Percentiles rank a stretch among this genome's conserved stretches.
Evolutionary conservation across 2,113 vertebrate species (phyloP).

Genomic region (Pantherophis guttatus): DNA sequence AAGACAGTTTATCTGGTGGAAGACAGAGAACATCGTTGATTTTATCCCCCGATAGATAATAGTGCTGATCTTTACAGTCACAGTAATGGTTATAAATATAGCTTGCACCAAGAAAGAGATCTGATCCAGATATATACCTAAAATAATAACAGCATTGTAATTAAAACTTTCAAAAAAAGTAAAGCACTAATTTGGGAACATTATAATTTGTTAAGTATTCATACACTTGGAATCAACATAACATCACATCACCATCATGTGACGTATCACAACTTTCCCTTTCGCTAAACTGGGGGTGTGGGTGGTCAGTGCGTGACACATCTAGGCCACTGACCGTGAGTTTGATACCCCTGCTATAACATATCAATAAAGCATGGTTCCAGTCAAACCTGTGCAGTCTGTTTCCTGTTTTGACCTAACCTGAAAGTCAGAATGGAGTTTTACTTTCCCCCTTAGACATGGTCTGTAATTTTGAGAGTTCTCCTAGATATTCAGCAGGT

Average conservation of each 20-base stretch:
- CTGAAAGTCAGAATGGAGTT: not conserved
- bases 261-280: no score
- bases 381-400: not conserved
- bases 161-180: not conserved
- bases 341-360: not conserved
- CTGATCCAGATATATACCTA: conserved; percentile 86
- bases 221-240: not conserved
- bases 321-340: no score
- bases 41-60: conserved; percentile 94
- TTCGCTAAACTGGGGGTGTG: no score
- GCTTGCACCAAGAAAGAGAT: conserved; percentile 93
- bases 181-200: not conserved
- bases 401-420: not conserved
- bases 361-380: not conserved
- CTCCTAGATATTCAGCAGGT: not conserved
- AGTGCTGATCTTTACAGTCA: conserved; percentile 97
- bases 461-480: not conserved
- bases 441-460: not conserved
- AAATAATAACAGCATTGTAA: conserved; percentile 27
- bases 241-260: no score
- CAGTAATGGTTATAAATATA: conserved; percentile 98
- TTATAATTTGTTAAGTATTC: not conserved
- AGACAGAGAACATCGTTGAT: conserved; percentile 96
- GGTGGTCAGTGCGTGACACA: no score
- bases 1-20: conserved; percentile 77